phyloP scores from a whole-genome alignment of 2,888 invertebrate genomes.

The Eueremaeus valkanovi region DNA sequence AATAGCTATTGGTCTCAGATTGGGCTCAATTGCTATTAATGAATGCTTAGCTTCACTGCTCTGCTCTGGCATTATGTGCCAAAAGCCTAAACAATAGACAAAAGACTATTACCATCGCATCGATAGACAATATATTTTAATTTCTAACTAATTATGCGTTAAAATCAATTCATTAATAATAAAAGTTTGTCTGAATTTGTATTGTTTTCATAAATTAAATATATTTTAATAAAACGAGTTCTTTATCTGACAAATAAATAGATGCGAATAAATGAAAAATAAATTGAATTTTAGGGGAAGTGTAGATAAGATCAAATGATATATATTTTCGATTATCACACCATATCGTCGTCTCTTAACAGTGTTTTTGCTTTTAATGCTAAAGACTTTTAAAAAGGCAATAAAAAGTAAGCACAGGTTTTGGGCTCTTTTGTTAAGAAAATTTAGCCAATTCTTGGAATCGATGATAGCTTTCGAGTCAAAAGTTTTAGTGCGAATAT shows the following conservation, averaged over 20 bases:
- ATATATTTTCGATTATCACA: neutral
- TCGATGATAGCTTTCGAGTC: constrained; percentile 3
- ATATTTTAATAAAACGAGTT: neutral
- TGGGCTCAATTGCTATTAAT: constrained; percentile 25
- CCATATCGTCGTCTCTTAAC: too few species aligned
- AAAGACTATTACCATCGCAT: neutral
- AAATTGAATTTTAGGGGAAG: neutral
- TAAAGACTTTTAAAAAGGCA: neutral
- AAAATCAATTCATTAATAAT: constrained; percentile 17
- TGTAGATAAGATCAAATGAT: neutral
- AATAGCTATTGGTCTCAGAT: constrained; percentile 31
- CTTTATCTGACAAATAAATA: neutral
- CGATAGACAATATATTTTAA: constrained; percentile 26
- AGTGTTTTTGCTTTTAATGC: neutral
- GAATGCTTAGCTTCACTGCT: neutral
- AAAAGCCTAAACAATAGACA: neutral
- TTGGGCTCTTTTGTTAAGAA: constrained; percentile 9
- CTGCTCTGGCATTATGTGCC: constrained; percentile 9
- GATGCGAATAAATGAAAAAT: neutral
- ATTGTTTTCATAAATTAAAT: neutral
- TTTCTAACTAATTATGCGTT: constrained; percentile 1
- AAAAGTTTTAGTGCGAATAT: neutral
- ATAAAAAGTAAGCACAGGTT: neutral
- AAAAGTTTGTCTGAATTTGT: neutral
- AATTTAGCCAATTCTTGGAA: constrained; percentile 29